Percentiles rank a stretch among this genome's conserved stretches.
Conservation (phyloP, 2,797 vertebrate species). For the Nyctibius grandis region DNA sequence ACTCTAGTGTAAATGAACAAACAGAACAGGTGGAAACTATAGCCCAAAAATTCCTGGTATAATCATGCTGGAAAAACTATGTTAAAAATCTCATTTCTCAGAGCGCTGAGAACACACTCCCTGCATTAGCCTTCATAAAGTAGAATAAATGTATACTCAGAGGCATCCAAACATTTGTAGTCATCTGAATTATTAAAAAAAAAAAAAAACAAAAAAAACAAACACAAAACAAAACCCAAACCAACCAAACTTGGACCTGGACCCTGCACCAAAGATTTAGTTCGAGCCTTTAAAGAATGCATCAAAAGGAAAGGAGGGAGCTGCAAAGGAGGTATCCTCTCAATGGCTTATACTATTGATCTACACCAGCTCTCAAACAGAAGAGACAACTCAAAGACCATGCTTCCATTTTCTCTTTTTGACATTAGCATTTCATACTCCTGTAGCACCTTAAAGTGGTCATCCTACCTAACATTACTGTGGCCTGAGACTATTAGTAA, state of each 20-base stretch:
- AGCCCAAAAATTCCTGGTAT: background rate
- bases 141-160: background rate
- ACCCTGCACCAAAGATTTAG: background rate
- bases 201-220: no score
- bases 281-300: background rate
- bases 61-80: background rate
- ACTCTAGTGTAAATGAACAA: no score
- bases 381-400: background rate
- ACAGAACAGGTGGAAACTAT: background rate
- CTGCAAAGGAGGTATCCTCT: background rate
- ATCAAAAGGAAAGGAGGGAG: background rate
- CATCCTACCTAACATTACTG: background rate
- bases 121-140: background rate
- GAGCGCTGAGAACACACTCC: background rate
- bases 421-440: background rate
- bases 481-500: slow-evolving; percentile 4
- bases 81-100: background rate
- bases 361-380: background rate
- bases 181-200: background rate
- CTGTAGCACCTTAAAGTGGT: background rate
- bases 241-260: background rate
- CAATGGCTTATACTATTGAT: background rate
- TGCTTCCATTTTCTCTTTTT: background rate
- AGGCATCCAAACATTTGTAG: background rate
- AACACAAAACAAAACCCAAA: no score